A percentile compares a stretch with the other conserved stretches of the same genome.
phyloP scores from a whole-genome alignment of 2,888 invertebrate species.

The Aquatica leii region DNA sequence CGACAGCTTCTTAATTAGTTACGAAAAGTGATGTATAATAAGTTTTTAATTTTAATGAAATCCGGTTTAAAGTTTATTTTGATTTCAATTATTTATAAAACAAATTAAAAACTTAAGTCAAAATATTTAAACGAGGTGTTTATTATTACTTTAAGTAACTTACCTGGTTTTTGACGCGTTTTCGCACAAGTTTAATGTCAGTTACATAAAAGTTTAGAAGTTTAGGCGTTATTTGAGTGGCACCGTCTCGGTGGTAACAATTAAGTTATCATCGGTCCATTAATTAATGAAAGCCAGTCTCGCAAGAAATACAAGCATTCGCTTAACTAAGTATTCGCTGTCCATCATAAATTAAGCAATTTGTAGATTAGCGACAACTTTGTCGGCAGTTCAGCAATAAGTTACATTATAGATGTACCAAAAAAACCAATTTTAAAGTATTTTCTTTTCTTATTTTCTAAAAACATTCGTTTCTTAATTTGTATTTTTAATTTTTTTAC shows the following conservation, averaged over 20 bases:
- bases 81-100: not conserved
- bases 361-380: constrained; percentile 34
- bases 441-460: too few relatives aligned
- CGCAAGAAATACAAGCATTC: constrained; percentile 31
- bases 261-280: constrained; percentile 45
- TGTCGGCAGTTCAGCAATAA: not conserved
- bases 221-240: constrained; percentile 52
- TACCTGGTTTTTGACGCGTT: constrained; percentile 39
- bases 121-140: constrained; percentile 35
- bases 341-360: constrained; percentile 35
- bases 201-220: constrained; percentile 47
- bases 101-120: not conserved
- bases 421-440: too few relatives aligned
- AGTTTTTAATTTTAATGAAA: constrained; percentile 24
- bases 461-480: too few relatives aligned
- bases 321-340: constrained; percentile 31
- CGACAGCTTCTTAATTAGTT: constrained; percentile 43
- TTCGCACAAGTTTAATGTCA: constrained; percentile 22
- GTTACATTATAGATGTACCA: too few relatives aligned
- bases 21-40: constrained; percentile 30
- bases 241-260: constrained; percentile 52
- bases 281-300: constrained; percentile 45
- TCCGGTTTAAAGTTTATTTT: not conserved
- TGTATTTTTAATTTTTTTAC: too few relatives aligned
- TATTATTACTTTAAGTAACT: constrained; percentile 44